phyloP scores from a whole-genome alignment of 64 coral and sea anemone genomes.

The Hydrozoanthus tunicans region DNA sequence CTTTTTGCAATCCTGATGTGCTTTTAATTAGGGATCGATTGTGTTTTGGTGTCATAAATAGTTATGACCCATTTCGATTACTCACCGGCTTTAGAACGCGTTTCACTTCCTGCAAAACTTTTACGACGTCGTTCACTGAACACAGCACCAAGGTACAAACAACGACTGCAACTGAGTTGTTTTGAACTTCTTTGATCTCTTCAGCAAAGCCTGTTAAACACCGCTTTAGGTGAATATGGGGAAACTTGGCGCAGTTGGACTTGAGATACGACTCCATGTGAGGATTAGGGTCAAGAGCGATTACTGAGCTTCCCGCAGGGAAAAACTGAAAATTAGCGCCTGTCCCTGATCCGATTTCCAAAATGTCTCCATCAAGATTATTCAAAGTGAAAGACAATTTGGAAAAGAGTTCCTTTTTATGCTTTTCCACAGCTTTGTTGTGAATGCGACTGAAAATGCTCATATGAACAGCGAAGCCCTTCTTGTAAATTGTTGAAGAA shows the following conservation, averaged over 20 bases:
- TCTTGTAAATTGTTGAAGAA: conserved; percentile 33
- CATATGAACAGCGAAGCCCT: conserved; percentile 39
- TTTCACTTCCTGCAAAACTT: conserved; percentile 63
- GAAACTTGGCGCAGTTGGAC: conserved; percentile 43
- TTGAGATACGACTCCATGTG: conserved; percentile 58
- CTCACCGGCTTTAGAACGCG: conserved; percentile 71
- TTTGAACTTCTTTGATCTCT: conserved; percentile 57
- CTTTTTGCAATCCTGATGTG: too few relatives aligned
- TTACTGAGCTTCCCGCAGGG: conserved; percentile 56
- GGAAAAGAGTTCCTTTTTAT: conserved; percentile 24
- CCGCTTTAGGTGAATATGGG: conserved; percentile 24
- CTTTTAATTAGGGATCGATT: too few relatives aligned
- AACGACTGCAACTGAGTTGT: conserved; percentile 67
- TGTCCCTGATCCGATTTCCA: conserved; percentile 35
- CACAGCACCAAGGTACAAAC: conserved; percentile 64
- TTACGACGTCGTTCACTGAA: conserved; percentile 32
- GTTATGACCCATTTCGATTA: too few relatives aligned
- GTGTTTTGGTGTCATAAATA: too few relatives aligned
- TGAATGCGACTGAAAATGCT: conserved; percentile 34
- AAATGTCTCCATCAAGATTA: conserved; percentile 35
- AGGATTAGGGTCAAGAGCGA: conserved; percentile 57
- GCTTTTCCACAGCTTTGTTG: conserved; percentile 31
- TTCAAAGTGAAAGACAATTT: conserved; percentile 4
- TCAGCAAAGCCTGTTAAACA: conserved; percentile 55
- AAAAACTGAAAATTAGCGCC: conserved; percentile 28